Percentiles rank a stretch among this genome's conserved stretches.
Conservation (phyloP, 1,140 invertebrate species). For the Drosophila paulistorum region DNA sequence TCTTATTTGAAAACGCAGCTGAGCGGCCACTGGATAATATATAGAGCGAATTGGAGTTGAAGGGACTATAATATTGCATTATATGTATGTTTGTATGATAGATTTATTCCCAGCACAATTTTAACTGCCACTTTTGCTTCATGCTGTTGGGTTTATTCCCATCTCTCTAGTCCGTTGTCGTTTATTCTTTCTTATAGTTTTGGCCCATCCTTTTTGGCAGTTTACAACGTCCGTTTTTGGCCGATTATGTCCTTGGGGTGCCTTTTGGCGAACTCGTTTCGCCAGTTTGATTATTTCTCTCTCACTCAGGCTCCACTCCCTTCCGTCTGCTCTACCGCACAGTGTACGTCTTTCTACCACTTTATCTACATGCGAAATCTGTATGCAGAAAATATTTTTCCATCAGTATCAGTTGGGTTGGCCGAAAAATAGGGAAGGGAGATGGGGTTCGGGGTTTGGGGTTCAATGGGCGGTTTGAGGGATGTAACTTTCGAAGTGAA, state of each 20-base stretch:
- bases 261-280: constrained; percentile 45
- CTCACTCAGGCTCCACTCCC: neutral
- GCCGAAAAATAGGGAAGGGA: neutral
- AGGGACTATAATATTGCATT: constrained; percentile 74
- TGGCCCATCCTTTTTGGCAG: constrained; percentile 32
- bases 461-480: neutral
- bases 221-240: constrained; percentile 76
- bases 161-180: constrained; percentile 30
- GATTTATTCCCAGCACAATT: constrained; percentile 80
- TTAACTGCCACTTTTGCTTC: constrained; percentile 71
- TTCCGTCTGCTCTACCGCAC: no score
- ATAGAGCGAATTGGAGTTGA: constrained; percentile 20
- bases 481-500: constrained; percentile 53
- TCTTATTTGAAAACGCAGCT: constrained; percentile 4
- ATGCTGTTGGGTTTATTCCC: constrained; percentile 44
- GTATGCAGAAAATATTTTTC: constrained; percentile 79
- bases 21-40: neutral
- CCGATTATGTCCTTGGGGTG: constrained; percentile 79
- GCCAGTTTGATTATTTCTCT: constrained; percentile 36
- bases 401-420: constrained; percentile 28
- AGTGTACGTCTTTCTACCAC: constrained; percentile 29
- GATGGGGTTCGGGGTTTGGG: constrained; percentile 32
- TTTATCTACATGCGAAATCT: constrained; percentile 77
- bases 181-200: constrained; percentile 19
- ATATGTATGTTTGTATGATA: constrained; percentile 55